phyloP scores from a whole-genome alignment of 1,140 invertebrate genomes.

The Proales similis region DNA sequence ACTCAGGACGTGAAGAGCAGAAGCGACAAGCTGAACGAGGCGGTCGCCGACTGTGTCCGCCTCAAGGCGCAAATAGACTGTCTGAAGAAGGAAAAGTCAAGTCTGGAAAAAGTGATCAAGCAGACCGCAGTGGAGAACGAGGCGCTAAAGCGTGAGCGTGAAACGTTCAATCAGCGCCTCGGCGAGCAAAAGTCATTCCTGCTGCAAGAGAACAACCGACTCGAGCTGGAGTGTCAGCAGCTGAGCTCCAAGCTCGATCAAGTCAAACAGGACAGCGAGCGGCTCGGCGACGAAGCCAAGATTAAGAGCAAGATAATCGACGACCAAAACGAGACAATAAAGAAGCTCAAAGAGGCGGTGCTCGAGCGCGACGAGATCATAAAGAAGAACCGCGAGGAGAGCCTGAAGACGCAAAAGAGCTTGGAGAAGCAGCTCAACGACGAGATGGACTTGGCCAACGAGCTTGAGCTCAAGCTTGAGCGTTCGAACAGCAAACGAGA shows the following conservation, averaged over 20 bases:
- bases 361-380: slow-evolving; percentile 25
- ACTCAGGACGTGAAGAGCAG: slow-evolving; percentile 8
- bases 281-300: slow-evolving; percentile 26
- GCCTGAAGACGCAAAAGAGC: slow-evolving; percentile 14
- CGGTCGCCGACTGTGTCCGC: slow-evolving; percentile 12
- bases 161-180: neutral
- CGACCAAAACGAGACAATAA: slow-evolving; percentile 29
- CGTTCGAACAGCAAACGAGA: slow-evolving; percentile 33
- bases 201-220: slow-evolving; percentile 11
- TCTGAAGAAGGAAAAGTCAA: slow-evolving; percentile 25
- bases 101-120: neutral
- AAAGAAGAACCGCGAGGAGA: neutral
- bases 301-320: slow-evolving; percentile 32
- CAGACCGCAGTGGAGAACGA: slow-evolving; percentile 1
- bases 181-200: slow-evolving; percentile 27
- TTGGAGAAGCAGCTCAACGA: slow-evolving; percentile 33
- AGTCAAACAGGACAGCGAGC: neutral
- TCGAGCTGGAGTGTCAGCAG: slow-evolving; percentile 16
- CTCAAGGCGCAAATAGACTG: slow-evolving; percentile 7
- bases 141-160: neutral
- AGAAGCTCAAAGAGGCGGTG: slow-evolving; percentile 27
- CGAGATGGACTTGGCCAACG: slow-evolving; percentile 33
- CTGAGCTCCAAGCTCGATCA: slow-evolving; percentile 10
- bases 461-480: slow-evolving; percentile 20
- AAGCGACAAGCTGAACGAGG: slow-evolving; percentile 19